Percentiles rank a stretch among this genome's conserved stretches.
Conservation (phyloP, 2,113 vertebrate genomes). For the Dromas ardeola region DNA sequence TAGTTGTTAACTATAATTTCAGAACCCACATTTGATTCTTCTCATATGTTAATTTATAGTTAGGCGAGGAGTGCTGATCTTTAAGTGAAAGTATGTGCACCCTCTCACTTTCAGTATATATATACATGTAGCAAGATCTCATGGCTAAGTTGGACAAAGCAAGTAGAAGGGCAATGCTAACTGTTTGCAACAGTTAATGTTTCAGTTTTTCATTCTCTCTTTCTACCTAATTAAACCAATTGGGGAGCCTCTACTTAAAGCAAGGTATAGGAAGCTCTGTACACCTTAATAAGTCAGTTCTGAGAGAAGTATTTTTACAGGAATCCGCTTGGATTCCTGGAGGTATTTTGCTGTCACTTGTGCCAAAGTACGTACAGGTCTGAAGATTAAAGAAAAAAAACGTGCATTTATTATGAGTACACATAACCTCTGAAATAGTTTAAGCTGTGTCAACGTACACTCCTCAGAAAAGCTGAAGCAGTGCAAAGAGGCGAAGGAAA, state of each 20-base stretch:
- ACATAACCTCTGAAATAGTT: constrained; percentile 8
- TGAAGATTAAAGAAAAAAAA: constrained; percentile 42
- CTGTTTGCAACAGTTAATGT: neutral
- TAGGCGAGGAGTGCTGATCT: neutral
- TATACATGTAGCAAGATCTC: neutral
- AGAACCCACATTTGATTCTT: neutral
- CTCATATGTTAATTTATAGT: constrained; percentile 1
- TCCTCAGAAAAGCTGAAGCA: neutral
- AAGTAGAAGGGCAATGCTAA: neutral
- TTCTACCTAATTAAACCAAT: neutral
- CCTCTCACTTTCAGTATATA: neutral
- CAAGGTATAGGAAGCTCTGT: neutral
- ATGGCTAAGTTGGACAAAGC: neutral
- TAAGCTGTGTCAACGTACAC: neutral
- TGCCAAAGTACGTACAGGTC: constrained; percentile 7
- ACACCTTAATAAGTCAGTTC: neutral
- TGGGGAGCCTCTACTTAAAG: neutral
- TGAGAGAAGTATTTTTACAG: neutral
- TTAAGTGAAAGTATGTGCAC: neutral
- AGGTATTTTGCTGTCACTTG: neutral
- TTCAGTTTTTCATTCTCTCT: neutral
- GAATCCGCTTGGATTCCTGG: neutral
- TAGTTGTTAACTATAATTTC: neutral
- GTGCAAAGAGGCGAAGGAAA: neutral
- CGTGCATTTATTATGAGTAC: constrained; percentile 11